Evolutionary conservation across 2,113 vertebrate genomes (phyloP), one percentile per base, ranked within the genome.

Genomic region (Triplophysa rosa): DNA sequence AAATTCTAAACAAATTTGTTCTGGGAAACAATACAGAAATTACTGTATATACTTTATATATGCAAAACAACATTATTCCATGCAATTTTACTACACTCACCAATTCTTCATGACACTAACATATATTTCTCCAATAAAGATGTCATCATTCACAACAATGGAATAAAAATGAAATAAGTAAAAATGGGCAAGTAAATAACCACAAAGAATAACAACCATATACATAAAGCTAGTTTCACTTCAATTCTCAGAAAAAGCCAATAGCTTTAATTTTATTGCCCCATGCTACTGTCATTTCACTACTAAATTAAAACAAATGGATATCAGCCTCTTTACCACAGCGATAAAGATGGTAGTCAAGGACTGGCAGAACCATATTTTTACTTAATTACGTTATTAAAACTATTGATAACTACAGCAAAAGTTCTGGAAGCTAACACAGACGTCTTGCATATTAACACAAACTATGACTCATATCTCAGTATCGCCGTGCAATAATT

Each of bases 371-470:
- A 64, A 64, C 45, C 45, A 45, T 23, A 63, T 73, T 23, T 59
- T 80, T 61, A 74, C 67, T 80, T 49, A 47, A 75, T 75, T 52
- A 59, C 1, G 23, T 52, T 11, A 66, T 72, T 45, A 73, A 37
- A 65, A 13, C 45, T 47, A n/a, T 66, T 19, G 17, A 29, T 42
- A 61, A 67, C 54, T 74, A 47, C 33, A 47, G 37, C 47, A 45
- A 42, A 45, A 58, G 49, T 52, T 74, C 21, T 19, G 23, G 13
- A 37, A 52, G 11, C 49, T 4, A 29, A 76, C 17, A 52, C 11
- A 45, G 21, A 45, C 37, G 67, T 64, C 29, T 26, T 24, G 14
- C 52, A 59, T 4, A 69, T 69, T 17, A 61, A 0, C 1, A 26
- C 58, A 58, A 21, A 21, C 54, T 21, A n/a, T 16, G 49, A 52